phyloP scores from a whole-genome alignment of 2,797 vertebrate species.

The Capromys pilorides region DNA sequence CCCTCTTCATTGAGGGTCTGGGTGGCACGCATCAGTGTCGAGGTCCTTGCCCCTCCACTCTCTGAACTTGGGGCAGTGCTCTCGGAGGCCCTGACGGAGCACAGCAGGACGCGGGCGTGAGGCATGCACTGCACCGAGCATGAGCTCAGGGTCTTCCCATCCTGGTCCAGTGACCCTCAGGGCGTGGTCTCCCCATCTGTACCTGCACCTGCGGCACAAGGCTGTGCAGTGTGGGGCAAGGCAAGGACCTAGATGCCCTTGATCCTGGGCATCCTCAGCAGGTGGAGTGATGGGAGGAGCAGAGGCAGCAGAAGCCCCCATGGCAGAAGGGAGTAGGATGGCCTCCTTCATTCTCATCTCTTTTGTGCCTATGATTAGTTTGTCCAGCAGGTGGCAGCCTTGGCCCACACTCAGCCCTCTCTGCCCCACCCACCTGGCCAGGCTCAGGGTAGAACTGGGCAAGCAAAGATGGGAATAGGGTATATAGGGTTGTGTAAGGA shows the following conservation, averaged over 20 bases:
- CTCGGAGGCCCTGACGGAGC: neutral
- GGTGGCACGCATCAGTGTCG: neutral
- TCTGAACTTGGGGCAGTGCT: neutral
- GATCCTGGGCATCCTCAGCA: neutral
- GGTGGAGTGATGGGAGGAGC: neutral
- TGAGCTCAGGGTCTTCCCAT: neutral
- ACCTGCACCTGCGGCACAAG: neutral
- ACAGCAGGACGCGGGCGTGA: accelerated
- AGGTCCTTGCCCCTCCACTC: too few relatives aligned
- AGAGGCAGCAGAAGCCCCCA: neutral
- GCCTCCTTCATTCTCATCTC: accelerated
- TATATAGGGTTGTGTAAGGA: neutral
- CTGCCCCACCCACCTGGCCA: neutral
- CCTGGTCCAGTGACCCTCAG: too few relatives aligned
- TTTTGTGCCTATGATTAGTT: accelerated
- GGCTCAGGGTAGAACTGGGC: neutral
- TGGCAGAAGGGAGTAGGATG: too few relatives aligned
- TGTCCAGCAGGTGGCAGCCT: constrained; percentile 80
- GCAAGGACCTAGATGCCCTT: accelerated
- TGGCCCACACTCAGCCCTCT: neutral
- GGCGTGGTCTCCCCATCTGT: neutral
- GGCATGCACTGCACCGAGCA: accelerated
- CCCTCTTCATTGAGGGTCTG: neutral
- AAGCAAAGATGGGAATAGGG: neutral
- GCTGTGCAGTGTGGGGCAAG: neutral